phyloP scores from a whole-genome alignment of 2,113 vertebrate species.

The Mesitornis unicolor region DNA sequence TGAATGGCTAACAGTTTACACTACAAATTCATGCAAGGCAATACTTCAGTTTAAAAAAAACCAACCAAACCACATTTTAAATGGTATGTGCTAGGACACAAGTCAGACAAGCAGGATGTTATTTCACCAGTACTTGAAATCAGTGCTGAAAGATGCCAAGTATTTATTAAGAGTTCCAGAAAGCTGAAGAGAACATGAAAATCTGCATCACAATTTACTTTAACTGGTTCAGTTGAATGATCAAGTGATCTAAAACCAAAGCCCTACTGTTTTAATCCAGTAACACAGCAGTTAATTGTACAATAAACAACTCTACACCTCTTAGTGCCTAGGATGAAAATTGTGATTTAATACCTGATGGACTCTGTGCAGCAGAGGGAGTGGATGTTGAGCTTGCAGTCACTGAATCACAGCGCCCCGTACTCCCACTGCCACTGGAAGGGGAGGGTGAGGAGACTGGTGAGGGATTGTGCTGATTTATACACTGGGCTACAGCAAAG shows the following conservation, averaged over 20 bases:
- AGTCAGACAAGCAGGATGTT: not conserved
- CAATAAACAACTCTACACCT: not conserved
- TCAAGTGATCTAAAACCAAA: not conserved
- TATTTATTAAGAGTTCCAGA: not conserved
- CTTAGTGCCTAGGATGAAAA: not conserved
- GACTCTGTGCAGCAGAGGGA: conserved; percentile 82
- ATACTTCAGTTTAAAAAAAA: not conserved
- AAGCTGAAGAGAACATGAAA: not conserved
- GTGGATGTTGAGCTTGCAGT: conserved; percentile 79
- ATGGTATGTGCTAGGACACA: not conserved
- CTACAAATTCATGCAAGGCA: not conserved
- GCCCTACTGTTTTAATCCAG: not conserved
- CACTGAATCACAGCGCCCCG: conserved; percentile 83
- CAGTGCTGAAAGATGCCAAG: not conserved
- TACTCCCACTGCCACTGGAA: conserved; percentile 83
- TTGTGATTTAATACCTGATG: conserved; percentile 77
- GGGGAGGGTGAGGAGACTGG: conserved; percentile 84
- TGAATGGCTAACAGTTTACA: not conserved
- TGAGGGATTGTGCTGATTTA: conserved; percentile 83
- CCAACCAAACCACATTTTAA: not conserved
- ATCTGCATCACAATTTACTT: not conserved
- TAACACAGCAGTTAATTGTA: not conserved
- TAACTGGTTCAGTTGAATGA: not conserved
- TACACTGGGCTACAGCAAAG: conserved; percentile 93
- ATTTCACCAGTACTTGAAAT: not conserved